A percentile compares a stretch with the other conserved stretches of the same genome.
phyloP scores from a whole-genome alignment of 2,113 vertebrate genomes.

The Glaucidium brasilianum region DNA sequence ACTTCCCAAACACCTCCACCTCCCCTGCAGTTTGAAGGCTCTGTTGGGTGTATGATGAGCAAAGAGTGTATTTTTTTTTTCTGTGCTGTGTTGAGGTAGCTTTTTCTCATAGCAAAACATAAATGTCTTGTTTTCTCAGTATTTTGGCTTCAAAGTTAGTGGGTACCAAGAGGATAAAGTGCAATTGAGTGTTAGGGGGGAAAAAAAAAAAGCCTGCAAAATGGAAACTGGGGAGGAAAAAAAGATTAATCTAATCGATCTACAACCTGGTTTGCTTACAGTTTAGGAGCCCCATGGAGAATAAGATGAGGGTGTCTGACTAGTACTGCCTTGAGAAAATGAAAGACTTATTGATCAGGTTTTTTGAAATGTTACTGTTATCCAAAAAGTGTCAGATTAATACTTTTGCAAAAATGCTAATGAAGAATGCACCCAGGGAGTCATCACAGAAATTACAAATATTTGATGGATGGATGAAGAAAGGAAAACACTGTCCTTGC shows the following conservation, averaged over 20 bases:
- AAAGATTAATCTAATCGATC: neutral
- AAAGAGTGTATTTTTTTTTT: neutral
- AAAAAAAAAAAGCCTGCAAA: neutral
- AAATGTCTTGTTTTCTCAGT: neutral
- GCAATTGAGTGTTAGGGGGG: neutral
- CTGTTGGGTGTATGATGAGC: fast-evolving
- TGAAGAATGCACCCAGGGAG: neutral
- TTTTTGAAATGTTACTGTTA: neutral
- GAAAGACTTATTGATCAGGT: neutral
- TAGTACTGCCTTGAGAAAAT: neutral
- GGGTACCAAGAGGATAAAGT: neutral
- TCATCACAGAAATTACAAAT: neutral
- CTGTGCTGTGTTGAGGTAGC: neutral
- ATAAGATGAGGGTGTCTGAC: neutral
- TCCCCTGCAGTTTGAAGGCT: neutral
- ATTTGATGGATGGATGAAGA: neutral
- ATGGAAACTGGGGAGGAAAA: neutral
- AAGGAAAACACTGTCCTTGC: neutral
- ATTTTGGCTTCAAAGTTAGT: neutral
- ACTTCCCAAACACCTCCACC: neutral
- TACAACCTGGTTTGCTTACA: neutral
- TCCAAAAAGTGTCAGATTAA: neutral
- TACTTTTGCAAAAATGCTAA: neutral
- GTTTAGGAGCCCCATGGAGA: neutral
- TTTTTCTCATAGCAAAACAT: neutral